phyloP scores from a whole-genome alignment of 1,140 invertebrate species.

The Intoshia linei region DNA sequence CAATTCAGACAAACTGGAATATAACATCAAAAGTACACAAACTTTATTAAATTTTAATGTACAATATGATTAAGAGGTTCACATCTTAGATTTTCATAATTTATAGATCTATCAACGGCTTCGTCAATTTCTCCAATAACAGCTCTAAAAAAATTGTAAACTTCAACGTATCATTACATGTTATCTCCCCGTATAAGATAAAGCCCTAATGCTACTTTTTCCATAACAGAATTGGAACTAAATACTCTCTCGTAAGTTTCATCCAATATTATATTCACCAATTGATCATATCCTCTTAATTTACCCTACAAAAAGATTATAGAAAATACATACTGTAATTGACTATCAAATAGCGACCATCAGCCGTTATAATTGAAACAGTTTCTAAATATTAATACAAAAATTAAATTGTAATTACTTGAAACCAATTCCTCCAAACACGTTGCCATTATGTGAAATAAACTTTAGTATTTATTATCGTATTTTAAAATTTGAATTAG shows the following conservation, averaged over 20 bases:
- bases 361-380: slow-evolving; percentile 63
- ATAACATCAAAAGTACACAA: too few relatives aligned
- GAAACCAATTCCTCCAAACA: too few relatives aligned
- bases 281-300: slow-evolving; percentile 73
- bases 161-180: slow-evolving; percentile 30
- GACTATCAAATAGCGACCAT: slow-evolving; percentile 71
- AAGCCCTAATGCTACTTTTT: slow-evolving; percentile 69
- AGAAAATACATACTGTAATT: slow-evolving; percentile 20
- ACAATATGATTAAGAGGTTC: slow-evolving; percentile 53
- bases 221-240: slow-evolving; percentile 52
- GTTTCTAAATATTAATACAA: slow-evolving; percentile 32
- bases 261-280: slow-evolving; percentile 77
- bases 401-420: too few relatives aligned
- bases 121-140: slow-evolving; percentile 66
- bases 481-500: too few relatives aligned
- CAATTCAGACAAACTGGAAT: too few relatives aligned
- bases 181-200: slow-evolving; percentile 91
- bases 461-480: too few relatives aligned
- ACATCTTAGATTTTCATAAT: slow-evolving; percentile 46
- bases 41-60: too few relatives aligned
- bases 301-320: slow-evolving; percentile 32
- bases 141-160: slow-evolving; percentile 27
- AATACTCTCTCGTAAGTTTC: slow-evolving; percentile 88
- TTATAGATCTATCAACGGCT: slow-evolving; percentile 45
- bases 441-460: too few relatives aligned